Evolutionary conservation across 2,797 vertebrate species (phyloP).

Genomic region (Amblyopsis hoosieri): DNA sequence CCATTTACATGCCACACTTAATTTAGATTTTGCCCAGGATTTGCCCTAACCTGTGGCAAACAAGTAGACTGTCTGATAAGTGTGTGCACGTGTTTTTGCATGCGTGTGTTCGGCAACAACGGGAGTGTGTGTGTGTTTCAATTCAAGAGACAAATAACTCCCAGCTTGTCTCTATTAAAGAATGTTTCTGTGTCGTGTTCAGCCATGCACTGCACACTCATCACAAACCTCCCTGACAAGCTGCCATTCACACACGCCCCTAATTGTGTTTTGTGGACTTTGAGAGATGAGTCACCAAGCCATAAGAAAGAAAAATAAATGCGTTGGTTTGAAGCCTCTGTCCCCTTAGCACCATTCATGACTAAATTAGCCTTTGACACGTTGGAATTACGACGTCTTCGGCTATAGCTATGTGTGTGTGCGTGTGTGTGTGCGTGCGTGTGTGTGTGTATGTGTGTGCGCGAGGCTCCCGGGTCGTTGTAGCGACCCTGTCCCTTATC

Average conservation of each 20-base stretch:
- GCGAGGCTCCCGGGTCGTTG: neutral
- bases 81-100: slow-evolving; percentile 35
- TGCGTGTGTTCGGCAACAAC: slow-evolving; percentile 20
- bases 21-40: neutral
- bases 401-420: neutral
- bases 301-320: too few species aligned
- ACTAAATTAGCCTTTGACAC: neutral
- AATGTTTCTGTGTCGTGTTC: too few species aligned
- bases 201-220: too few species aligned
- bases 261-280: too few species aligned
- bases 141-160: slow-evolving; percentile 13
- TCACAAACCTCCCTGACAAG: too few species aligned
- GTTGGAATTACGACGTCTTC: neutral
- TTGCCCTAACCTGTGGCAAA: neutral
- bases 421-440: neutral
- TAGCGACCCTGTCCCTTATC: slow-evolving; percentile 8
- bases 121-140: slow-evolving; percentile 30
- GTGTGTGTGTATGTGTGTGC: neutral
- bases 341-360: too few species aligned
- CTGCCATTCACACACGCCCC: too few species aligned
- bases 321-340: too few species aligned
- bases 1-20: neutral
- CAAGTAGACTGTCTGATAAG: too few species aligned
- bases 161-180: too few species aligned
- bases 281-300: too few species aligned